phyloP scores from a whole-genome alignment of 2,888 invertebrate species.

The Phortica okadai region DNA sequence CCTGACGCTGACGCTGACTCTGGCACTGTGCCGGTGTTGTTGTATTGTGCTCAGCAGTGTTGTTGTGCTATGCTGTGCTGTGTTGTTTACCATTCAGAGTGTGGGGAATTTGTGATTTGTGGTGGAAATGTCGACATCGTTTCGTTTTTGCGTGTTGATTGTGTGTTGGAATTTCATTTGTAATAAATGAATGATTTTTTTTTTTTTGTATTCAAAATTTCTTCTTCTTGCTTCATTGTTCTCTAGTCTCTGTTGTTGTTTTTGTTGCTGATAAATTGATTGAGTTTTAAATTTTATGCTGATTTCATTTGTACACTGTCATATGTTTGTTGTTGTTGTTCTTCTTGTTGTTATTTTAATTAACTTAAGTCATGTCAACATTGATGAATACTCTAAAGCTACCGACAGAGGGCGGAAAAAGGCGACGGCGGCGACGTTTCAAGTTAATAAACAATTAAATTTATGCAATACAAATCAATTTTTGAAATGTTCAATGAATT shows the following conservation, averaged over 20 bases:
- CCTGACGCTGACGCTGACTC: no score
- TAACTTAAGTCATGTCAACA: background rate
- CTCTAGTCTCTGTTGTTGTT: constrained; percentile 13
- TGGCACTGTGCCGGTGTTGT: background rate
- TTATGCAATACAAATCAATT: no score
- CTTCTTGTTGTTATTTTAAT: background rate
- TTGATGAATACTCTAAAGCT: no score
- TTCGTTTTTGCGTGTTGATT: background rate
- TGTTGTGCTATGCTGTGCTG: background rate
- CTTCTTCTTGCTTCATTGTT: background rate
- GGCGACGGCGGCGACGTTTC: no score
- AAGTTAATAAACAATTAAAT: no score
- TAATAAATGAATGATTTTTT: constrained; percentile 27
- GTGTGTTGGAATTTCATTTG: constrained; percentile 28
- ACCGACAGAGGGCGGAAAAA: no score
- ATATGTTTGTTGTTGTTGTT: background rate
- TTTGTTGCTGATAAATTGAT: constrained; percentile 27
- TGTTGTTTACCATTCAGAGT: background rate
- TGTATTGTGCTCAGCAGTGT: background rate
- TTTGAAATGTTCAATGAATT: no score
- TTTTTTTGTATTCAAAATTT: background rate
- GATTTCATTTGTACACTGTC: constrained; percentile 12
- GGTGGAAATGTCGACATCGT: no score
- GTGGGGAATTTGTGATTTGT: background rate
- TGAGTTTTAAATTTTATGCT: constrained; percentile 23